Percentiles rank a stretch among this genome's conserved stretches.
phyloP scores from a whole-genome alignment of 2,113 vertebrate genomes.

The Plecturocebus donacophilus region DNA sequence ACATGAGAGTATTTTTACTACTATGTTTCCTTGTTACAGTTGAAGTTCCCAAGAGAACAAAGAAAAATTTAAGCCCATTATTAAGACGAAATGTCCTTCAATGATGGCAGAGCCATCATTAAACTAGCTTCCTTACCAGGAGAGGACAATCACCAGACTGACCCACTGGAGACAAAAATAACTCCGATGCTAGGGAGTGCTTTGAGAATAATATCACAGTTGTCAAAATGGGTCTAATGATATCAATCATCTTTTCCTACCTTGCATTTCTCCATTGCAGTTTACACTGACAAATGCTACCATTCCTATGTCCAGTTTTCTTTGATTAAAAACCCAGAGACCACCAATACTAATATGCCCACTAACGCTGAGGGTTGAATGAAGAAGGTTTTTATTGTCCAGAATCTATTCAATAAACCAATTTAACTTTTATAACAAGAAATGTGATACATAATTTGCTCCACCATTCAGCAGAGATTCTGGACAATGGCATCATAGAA shows the following conservation, averaged over 20 bases:
- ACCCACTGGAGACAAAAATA: conserved; percentile 58
- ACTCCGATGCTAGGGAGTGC: neutral
- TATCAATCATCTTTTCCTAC: conserved; percentile 33
- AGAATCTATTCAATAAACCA: neutral
- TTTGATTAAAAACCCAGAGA: conserved; percentile 53
- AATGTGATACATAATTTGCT: conserved; percentile 17
- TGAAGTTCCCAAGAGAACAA: conserved; percentile 43
- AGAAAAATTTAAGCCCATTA: conserved; percentile 52
- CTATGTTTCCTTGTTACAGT: conserved; percentile 20
- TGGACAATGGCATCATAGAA: neutral
- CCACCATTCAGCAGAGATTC: conserved; percentile 1
- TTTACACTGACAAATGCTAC: neutral
- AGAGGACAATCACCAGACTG: conserved; percentile 17
- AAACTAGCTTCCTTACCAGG: conserved; percentile 3
- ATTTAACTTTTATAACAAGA: conserved; percentile 45
- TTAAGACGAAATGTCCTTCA: conserved; percentile 41
- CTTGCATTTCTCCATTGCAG: neutral
- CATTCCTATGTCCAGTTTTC: neutral
- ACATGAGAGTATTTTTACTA: conserved; percentile 28
- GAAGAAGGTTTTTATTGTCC: conserved; percentile 40
- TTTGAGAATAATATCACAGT: conserved; percentile 23
- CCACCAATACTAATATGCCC: neutral
- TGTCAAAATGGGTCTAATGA: conserved; percentile 24
- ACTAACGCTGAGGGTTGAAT: neutral
- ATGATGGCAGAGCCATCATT: conserved; percentile 38